Percentiles rank a stretch among this genome's conserved stretches.
phyloP scores from a whole-genome alignment of 2,888 invertebrate species.

The Mesochorus sp. region DNA sequence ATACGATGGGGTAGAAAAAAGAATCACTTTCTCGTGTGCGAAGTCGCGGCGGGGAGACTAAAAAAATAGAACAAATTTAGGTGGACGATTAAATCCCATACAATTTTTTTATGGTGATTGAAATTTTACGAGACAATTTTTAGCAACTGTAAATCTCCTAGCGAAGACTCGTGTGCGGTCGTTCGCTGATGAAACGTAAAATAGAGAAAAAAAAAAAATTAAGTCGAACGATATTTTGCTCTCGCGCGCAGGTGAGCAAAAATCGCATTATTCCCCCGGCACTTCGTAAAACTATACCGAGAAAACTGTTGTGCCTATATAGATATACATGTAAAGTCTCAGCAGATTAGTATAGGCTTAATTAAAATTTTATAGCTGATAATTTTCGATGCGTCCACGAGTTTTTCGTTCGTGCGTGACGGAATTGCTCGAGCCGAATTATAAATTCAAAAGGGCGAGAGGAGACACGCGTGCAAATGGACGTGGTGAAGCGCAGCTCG shows the following conservation, averaged over 20 bases:
- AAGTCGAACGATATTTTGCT: constrained; percentile 24
- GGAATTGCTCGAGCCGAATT: constrained; percentile 46
- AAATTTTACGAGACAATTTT: constrained; percentile 73
- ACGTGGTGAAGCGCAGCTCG: neutral
- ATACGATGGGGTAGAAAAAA: neutral
- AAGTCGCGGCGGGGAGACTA: constrained; percentile 31
- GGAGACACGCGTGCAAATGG: neutral
- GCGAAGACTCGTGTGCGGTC: constrained; percentile 9
- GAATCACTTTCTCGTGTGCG: constrained; percentile 31
- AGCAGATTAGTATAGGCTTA: constrained; percentile 72
- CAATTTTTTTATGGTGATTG: constrained; percentile 76
- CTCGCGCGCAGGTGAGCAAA: constrained; percentile 51
- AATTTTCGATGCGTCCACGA: constrained; percentile 67
- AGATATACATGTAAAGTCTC: constrained; percentile 57
- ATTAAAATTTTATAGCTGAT: constrained; percentile 75
- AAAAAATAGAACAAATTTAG: constrained; percentile 41
- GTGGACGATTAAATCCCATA: constrained; percentile 58
- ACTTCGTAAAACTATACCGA: constrained; percentile 53
- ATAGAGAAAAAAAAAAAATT: neutral
- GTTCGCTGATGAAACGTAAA: constrained; percentile 1
- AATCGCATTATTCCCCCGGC: constrained; percentile 67
- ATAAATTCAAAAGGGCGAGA: constrained; percentile 13
- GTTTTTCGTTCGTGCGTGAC: constrained; percentile 46
- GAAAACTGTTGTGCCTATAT: constrained; percentile 1
- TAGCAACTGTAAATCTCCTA: constrained; percentile 60